Evolutionary conservation across 2,888 invertebrate species (phyloP), one percentile per base, ranked within the genome.

Genomic region (Cybosia mesomella): DNA sequence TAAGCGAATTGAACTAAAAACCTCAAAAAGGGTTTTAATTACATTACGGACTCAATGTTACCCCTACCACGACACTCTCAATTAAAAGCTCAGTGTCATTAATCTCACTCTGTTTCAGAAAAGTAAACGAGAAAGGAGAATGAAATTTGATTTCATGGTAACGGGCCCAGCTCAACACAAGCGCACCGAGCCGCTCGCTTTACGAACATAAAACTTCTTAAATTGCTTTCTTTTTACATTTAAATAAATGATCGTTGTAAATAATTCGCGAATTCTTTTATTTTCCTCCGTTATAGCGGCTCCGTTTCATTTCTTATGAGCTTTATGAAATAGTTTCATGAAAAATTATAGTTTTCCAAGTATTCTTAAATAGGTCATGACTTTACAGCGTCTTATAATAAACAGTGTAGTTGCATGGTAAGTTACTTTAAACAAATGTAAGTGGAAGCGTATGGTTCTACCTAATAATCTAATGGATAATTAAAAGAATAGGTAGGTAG

Each of bases 191-290:
- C 60, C 60, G 60, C 60, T 59, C 66, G 64, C 53, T 24, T 22
- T 36, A 49, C 62, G 58, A 66, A 67, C 77, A 77, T 79, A 77
- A 79, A 79, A 79, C 79, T 80, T 77, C 76, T 77, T 71, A 77
- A 75, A 79, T 79, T 75, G 77, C 80, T 71, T 76, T 77, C 75
- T 77, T 79, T 79, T 80, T 67, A 77, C 77, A 79, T 79, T 79
- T 71, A 75, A 76, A 76, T 74, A 79, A 80, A 79, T 77, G 80
- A 72, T 64, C 57, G 70, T 68, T 74, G 77, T 77, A 74, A 79
- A 79, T 79, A 79, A 77, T 75, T 66, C 72, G 62, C 72, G 49
- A 49, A 72, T 71, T 71, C 61, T 62, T 75, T 77, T 77, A 73
- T 77, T 70, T 73, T 77, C 55, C 61, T 62, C 61, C 59, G 34